A percentile compares a stretch with the other conserved stretches of the same genome.
These are phyloP conservation scores for Eonycteris spelaea DNA, from an alignment of 2,113 vertebrate species.

Conservation along the genomic window DNA sequence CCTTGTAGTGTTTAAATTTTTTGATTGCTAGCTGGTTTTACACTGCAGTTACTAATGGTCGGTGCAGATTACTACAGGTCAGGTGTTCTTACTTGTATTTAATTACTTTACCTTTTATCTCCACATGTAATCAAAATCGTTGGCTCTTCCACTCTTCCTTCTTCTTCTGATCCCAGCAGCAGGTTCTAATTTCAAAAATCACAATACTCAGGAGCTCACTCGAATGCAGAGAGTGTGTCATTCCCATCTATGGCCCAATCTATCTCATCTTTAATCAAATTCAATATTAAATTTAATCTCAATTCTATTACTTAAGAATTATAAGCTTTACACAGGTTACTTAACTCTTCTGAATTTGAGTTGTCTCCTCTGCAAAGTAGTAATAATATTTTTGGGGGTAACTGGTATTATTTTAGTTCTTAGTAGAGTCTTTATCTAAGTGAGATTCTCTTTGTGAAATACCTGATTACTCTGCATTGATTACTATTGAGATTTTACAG, in stretches of 20 bases:
- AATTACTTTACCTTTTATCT: not conserved
- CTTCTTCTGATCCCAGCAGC: not conserved
- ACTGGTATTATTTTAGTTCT: slow-evolving; percentile 18
- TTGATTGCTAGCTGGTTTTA: not conserved
- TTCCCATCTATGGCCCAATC: not conserved
- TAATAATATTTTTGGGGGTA: not conserved
- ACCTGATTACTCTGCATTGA: not conserved
- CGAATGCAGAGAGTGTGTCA: not conserved
- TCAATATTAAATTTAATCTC: not conserved
- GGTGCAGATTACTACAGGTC: not conserved
- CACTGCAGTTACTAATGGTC: not conserved
- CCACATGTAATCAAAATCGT: not conserved
- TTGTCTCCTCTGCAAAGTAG: not conserved
- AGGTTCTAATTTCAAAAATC: not conserved
- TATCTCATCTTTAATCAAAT: not conserved
- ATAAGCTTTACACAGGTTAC: not conserved
- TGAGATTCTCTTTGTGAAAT: not conserved
- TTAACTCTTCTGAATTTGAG: not conserved
- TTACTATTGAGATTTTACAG: not conserved
- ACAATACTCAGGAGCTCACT: not conserved
- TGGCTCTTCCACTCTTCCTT: not conserved
- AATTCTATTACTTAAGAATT: not conserved
- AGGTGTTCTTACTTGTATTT: not conserved
- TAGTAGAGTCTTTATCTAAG: not conserved
- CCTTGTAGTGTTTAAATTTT: not conserved